Base-by-base conservation (phyloP, 2,797 vertebrate genomes). In the Lates japonicus region DNA sequence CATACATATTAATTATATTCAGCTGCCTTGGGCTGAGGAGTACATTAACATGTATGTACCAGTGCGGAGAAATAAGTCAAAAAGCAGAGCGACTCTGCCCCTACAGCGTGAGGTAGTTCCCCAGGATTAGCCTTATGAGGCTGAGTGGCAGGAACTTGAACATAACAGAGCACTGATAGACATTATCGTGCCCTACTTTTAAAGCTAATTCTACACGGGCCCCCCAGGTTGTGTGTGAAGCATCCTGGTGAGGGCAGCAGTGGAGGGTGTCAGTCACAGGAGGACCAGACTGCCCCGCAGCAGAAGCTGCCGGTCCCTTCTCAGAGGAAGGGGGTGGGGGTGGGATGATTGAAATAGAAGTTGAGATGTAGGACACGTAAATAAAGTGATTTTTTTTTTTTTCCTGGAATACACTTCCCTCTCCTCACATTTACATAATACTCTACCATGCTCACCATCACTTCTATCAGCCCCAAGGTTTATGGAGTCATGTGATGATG, bases 161-260 rank as follows among this genome's bases (percentile, higher is more conserved):
- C 90, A 91, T 93, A 86, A 95, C 90, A 85, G 92, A 93, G 90
- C 90, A 90, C 88, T 91, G 91, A 93, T 94, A 93, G 90, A 91
- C 93, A 92, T 93, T 94, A 93, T 94, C 87, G 82, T 94, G 94
- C 72, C 92, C 92, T 94, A 95, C 85, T 94, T 94, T 93, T 90
- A 81, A 90, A 91, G 92, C 92, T 93, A 92, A 94, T 95, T 95
- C 93, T 91, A 89, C 93, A 88, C 48, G 62, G 87, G 52, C 90
- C 91, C 88, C 91, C 91, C 91, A 92, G 92, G 93, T 94, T 86
- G 92, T 93, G 90, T 91, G 86, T 86, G 88, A 86, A 90, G 91
- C 90, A 76, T 89, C 91, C 81, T 88, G 84, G 89, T 86, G 90
- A 87, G 86, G 88, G 87, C 66, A 51, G 83, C 81, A 73, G 81